Evolutionary conservation across 1,140 invertebrate genomes (phyloP).

Genomic region (Drosophila repleta): DNA sequence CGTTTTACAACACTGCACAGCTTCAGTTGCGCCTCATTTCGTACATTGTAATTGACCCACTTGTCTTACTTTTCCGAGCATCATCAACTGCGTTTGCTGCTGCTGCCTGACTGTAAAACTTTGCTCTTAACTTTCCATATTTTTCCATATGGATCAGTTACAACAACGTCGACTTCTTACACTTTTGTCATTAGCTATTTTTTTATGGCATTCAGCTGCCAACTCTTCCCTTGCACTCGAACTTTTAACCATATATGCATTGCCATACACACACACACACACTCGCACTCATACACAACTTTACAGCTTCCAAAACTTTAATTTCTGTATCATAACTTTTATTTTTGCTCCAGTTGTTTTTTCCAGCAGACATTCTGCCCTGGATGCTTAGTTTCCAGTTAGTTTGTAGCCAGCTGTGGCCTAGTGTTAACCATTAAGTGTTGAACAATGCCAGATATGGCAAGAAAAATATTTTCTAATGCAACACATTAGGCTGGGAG

Average conservation of each 20-base stretch:
- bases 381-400: neutral
- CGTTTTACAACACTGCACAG: neutral
- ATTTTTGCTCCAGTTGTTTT: slow-evolving; percentile 59
- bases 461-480: neutral
- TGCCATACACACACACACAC: slow-evolving; percentile 9
- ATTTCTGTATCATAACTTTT: slow-evolving; percentile 79
- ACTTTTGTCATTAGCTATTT: slow-evolving; percentile 69
- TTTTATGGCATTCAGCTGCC: slow-evolving; percentile 40
- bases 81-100: slow-evolving; percentile 18
- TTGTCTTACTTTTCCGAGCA: neutral
- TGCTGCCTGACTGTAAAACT: slow-evolving; percentile 41
- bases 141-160: slow-evolving; percentile 63
- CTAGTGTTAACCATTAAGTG: slow-evolving; percentile 3
- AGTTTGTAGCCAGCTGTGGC: neutral
- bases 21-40: neutral
- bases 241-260: slow-evolving; percentile 36
- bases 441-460: slow-evolving; percentile 25
- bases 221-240: slow-evolving; percentile 9
- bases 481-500: neutral
- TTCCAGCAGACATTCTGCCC: slow-evolving; percentile 9
- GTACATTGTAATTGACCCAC: slow-evolving; percentile 4
- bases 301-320: slow-evolving; percentile 59
- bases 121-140: slow-evolving; percentile 40
- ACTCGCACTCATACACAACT: slow-evolving; percentile 2
- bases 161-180: slow-evolving; percentile 58